Evolutionary conservation across 2,888 invertebrate genomes (phyloP).

Genomic region (Rhingia campestris): DNA sequence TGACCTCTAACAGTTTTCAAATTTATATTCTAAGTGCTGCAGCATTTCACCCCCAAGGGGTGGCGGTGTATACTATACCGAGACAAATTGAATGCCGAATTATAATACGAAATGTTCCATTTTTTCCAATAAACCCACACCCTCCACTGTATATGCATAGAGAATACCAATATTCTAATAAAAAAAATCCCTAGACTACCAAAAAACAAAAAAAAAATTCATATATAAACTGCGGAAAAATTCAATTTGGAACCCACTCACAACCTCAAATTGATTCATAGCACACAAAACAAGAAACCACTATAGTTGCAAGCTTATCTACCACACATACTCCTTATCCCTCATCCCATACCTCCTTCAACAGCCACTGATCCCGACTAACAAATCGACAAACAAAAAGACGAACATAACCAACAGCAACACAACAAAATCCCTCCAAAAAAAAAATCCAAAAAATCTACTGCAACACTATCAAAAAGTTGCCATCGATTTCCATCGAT

Average conservation of each 20-base stretch:
- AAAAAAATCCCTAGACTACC: slow-evolving; percentile 64
- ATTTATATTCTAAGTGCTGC: slow-evolving; percentile 63
- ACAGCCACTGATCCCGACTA: slow-evolving; percentile 57
- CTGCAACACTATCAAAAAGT: slow-evolving; percentile 74
- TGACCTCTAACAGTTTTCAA: slow-evolving; percentile 55
- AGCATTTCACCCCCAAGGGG: slow-evolving; percentile 48
- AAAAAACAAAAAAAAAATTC: not conserved
- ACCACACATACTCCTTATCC: slow-evolving; percentile 19
- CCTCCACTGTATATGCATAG: slow-evolving; percentile 25
- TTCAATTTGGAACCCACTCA: slow-evolving; percentile 73
- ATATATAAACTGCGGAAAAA: slow-evolving; percentile 73
- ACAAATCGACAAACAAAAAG: slow-evolving; percentile 60
- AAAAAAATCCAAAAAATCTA: slow-evolving; percentile 30
- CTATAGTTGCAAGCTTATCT: slow-evolving; percentile 64
- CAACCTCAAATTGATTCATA: slow-evolving; percentile 73
- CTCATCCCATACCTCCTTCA: not conserved
- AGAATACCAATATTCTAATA: slow-evolving; percentile 66
- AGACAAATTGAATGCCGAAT: slow-evolving; percentile 54
- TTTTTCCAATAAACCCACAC: slow-evolving; percentile 13
- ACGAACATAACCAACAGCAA: slow-evolving; percentile 39
- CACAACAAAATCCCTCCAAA: slow-evolving; percentile 10
- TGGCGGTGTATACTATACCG: not conserved
- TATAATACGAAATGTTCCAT: slow-evolving; percentile 50
- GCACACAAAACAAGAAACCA: slow-evolving; percentile 60
- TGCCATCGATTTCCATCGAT: slow-evolving; percentile 74